Percentiles rank a stretch among this genome's conserved stretches.
Evolutionary conservation across 2,797 vertebrate species (phyloP).

Genomic region (Anguilla marmorata): DNA sequence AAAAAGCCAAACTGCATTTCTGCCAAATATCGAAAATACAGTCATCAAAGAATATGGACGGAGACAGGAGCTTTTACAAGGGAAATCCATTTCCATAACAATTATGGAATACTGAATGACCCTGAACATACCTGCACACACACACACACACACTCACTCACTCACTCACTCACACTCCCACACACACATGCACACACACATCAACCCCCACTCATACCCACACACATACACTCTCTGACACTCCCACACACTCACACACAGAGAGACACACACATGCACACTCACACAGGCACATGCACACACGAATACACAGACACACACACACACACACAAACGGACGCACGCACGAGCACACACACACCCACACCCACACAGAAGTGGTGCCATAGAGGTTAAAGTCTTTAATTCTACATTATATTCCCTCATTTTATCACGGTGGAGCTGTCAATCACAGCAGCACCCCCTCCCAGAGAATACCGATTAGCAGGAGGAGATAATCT

Average conservation of each 20-base stretch:
- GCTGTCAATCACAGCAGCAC: not conserved
- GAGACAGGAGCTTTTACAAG: not conserved
- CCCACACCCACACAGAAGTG: not conserved
- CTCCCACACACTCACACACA: too few species aligned
- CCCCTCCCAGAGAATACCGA: not conserved
- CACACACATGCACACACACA: not conserved
- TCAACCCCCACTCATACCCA: not conserved
- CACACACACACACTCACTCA: not conserved
- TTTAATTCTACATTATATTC: not conserved
- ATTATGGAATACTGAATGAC: not conserved
- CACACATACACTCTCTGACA: too few species aligned
- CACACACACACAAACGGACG: not conserved
- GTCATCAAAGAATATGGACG: not conserved
- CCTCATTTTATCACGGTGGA: not conserved
- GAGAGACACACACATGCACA: slow-evolving; percentile 10
- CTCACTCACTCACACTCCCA: not conserved
- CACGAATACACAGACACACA: not conserved
- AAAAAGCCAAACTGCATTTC: not conserved
- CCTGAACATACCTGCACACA: not conserved
- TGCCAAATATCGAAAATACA: not conserved
- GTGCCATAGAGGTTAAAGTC: not conserved
- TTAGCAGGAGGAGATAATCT: not conserved
- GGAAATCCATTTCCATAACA: not conserved
- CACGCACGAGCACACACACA: not conserved
- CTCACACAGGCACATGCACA: not conserved